A percentile compares a stretch with the other conserved stretches of the same genome.
Evolutionary conservation across 1,140 invertebrate genomes (phyloP).

Genomic region (Drosophila nigrodunni): DNA sequence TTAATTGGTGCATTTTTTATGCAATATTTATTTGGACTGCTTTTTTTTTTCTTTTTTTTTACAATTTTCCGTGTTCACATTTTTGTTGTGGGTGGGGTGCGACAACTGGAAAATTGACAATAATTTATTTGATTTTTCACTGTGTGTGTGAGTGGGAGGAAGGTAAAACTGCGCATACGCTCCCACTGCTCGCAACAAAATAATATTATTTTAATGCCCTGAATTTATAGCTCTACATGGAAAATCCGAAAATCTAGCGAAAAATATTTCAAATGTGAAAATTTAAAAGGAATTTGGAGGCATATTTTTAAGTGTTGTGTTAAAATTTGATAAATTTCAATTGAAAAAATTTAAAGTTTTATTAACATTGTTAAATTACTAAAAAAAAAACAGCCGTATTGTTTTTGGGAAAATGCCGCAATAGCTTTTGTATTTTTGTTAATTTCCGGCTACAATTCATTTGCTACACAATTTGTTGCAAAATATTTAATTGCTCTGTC

Average conservation of each 20-base stretch:
- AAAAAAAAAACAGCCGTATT: neutral
- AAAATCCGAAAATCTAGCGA: conserved; percentile 30
- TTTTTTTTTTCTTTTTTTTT: neutral
- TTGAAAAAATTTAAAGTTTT: too few species aligned
- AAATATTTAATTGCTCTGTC: conserved; percentile 79
- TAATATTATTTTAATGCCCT: conserved; percentile 80
- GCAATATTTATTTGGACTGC: conserved; percentile 28
- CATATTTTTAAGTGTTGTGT: too few species aligned
- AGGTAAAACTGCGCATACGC: conserved; percentile 49
- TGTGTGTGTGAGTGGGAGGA: conserved; percentile 17
- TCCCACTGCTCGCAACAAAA: conserved; percentile 18
- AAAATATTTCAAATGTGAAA: conserved; percentile 20
- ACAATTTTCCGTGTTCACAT: conserved; percentile 19
- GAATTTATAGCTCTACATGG: conserved; percentile 57
- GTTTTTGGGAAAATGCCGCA: conserved; percentile 38
- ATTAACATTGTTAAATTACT: neutral
- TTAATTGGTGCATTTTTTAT: conserved; percentile 84
- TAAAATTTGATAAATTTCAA: too few species aligned
- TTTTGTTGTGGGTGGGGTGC: conserved; percentile 34
- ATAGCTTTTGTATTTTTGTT: conserved; percentile 67
- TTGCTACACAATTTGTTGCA: conserved; percentile 74
- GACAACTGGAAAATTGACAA: conserved; percentile 80
- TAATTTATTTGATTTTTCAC: conserved; percentile 78
- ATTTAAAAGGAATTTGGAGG: neutral
- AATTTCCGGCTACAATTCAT: conserved; percentile 77